Conservation (phyloP, 1,140 invertebrate genomes). For the Oncopeltus fasciatus region DNA sequence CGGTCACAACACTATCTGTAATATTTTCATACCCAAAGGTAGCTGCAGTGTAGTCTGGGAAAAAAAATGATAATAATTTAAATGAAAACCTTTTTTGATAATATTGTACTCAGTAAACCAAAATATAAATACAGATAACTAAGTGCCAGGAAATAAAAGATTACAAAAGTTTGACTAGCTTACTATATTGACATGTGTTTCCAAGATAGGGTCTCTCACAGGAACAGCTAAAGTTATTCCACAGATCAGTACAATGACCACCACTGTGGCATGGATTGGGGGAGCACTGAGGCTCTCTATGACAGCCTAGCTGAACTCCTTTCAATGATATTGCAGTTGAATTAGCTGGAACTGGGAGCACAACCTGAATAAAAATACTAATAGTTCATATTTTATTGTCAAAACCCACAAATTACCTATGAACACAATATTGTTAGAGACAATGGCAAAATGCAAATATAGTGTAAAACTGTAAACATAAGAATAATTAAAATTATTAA, state of each 20-base stretch:
- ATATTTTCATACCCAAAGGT: slow-evolving; percentile 81
- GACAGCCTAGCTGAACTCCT: slow-evolving; percentile 53
- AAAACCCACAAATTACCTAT: too few species aligned
- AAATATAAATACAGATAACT: too few species aligned
- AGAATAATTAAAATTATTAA: too few species aligned
- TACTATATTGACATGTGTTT: slow-evolving; percentile 71
- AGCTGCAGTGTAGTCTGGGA: slow-evolving; percentile 63
- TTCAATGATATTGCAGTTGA: slow-evolving; percentile 32
- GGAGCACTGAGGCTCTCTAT: slow-evolving; percentile 60
- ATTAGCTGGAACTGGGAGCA: slow-evolving; percentile 26
- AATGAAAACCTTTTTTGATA: background rate
- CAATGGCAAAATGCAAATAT: too few species aligned
- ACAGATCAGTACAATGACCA: slow-evolving; percentile 75
- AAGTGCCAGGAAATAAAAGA: too few species aligned
- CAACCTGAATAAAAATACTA: slow-evolving; percentile 22
- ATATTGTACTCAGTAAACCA: too few species aligned
- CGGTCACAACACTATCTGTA: slow-evolving; percentile 51
- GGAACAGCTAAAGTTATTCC: slow-evolving; percentile 71
- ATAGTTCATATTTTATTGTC: background rate
- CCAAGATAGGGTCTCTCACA: slow-evolving; percentile 79
- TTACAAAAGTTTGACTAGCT: too few species aligned
- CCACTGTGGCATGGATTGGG: slow-evolving; percentile 75
- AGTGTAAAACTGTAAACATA: too few species aligned
- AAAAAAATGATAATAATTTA: slow-evolving; percentile 7
- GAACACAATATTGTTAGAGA: too few species aligned